phyloP scores from a whole-genome alignment of 2,113 vertebrate genomes.

The Gila orcuttii region DNA sequence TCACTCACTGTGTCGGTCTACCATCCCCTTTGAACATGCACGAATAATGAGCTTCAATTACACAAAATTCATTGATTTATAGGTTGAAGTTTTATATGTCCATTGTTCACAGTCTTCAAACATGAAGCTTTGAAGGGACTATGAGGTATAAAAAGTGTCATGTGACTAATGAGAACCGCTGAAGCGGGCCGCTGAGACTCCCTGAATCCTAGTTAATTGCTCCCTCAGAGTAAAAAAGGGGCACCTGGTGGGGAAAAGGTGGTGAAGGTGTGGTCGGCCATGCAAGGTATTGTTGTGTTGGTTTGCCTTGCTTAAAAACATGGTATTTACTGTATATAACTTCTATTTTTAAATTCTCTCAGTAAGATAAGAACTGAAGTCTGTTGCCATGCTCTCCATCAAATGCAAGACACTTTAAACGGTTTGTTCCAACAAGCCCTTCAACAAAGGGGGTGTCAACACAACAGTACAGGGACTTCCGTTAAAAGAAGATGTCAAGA shows the following conservation, averaged over 20 bases:
- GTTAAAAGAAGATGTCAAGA: not conserved
- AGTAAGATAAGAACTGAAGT: not conserved
- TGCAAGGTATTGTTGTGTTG: not conserved
- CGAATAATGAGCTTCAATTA: conserved; percentile 44
- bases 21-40: conserved; percentile 35
- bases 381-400: not conserved
- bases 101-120: conserved; percentile 7
- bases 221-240: conserved; percentile 26
- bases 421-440: not conserved
- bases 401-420: not conserved
- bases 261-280: conserved; percentile 2
- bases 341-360: not conserved
- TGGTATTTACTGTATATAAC: not conserved
- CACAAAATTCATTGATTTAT: conserved; percentile 3
- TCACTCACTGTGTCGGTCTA: conserved; percentile 23
- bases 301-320: not conserved
- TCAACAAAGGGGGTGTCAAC: not conserved
- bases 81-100: conserved; percentile 18
- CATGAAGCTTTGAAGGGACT: conserved; percentile 14
- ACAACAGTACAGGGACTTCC: not conserved
- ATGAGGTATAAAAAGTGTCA: conserved; percentile 21
- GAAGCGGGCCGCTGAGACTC: conserved; percentile 9
- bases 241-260: conserved; percentile 13
- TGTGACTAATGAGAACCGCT: not conserved
- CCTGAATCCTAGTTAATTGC: conserved; percentile 27